phyloP scores from a whole-genome alignment of 2,797 vertebrate species.

The Girardinus metallicus region DNA sequence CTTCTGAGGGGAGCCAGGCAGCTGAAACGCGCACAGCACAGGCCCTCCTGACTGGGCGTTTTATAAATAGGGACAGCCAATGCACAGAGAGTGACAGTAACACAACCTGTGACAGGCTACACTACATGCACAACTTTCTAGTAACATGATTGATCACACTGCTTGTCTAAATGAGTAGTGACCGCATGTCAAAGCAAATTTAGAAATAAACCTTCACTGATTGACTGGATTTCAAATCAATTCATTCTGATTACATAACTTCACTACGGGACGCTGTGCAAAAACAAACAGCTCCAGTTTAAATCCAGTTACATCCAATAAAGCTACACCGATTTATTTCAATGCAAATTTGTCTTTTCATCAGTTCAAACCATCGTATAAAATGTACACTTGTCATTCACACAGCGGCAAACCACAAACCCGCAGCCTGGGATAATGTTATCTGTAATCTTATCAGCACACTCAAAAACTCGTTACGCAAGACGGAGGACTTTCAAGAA shows the following conservation, averaged over 20 bases:
- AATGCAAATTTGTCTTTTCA: not conserved
- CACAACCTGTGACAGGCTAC: conserved; percentile 9
- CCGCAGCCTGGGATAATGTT: not conserved
- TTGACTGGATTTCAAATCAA: not conserved
- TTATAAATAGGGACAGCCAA: conserved; percentile 67
- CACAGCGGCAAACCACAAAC: not conserved
- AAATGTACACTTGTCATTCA: not conserved
- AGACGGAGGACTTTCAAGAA: not conserved
- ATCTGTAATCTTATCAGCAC: not conserved
- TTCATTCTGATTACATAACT: not conserved
- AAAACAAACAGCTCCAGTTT: not conserved
- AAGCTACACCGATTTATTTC: not conserved
- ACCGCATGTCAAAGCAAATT: conserved; percentile 8
- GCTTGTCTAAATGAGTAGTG: not conserved
- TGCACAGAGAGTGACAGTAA: conserved; percentile 25
- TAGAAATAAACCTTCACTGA: not conserved
- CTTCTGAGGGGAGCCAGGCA: conserved; percentile 38
- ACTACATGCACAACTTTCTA: conserved; percentile 10
- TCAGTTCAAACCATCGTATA: not conserved
- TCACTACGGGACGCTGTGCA: not conserved
- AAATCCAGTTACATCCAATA: not conserved
- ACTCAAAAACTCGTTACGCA: not conserved
- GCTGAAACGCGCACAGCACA: conserved; percentile 30
- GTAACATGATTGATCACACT: not conserved
- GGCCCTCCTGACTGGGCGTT: conserved; percentile 36